Conservation (phyloP, 2,113 vertebrate genomes). For the Epinephelus lanceolatus region DNA sequence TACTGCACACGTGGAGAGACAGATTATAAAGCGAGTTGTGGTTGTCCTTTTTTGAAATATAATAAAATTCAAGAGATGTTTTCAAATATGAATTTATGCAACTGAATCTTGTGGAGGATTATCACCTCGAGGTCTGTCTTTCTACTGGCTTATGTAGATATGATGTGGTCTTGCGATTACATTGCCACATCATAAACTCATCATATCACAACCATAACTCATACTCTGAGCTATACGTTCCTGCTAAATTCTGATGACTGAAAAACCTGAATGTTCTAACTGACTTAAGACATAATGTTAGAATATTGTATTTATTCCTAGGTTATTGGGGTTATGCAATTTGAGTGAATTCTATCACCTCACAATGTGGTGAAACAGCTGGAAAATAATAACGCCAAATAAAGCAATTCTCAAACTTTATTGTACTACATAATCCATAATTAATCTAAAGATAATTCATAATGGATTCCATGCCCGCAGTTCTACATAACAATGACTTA, state of each 20-base stretch:
- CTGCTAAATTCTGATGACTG: not conserved
- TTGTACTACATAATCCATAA: not conserved
- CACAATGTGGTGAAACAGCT: not conserved
- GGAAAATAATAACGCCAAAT: not conserved
- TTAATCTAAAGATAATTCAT: not conserved
- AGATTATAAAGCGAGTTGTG: not conserved
- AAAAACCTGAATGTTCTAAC: not conserved
- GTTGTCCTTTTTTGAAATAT: not conserved
- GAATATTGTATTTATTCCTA: not conserved
- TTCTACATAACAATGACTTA: not conserved
- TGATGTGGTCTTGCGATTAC: conserved; percentile 55
- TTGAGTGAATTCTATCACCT: not conserved
- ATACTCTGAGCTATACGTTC: conserved; percentile 8
- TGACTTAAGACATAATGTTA: not conserved
- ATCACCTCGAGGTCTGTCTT: conserved; percentile 61
- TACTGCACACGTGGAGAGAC: not conserved
- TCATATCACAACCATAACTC: conserved; percentile 49
- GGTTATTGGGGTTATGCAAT: not conserved
- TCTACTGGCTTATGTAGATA: conserved; percentile 43
- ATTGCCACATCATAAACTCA: conserved; percentile 78
- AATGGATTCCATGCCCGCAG: not conserved
- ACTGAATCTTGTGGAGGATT: conserved; percentile 74
- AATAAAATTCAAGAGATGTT: conserved; percentile 8
- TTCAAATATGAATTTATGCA: conserved; percentile 65
- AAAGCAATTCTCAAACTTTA: not conserved